phyloP scores from a whole-genome alignment of 2,797 vertebrate genomes.

The Serranus cabrilla region DNA sequence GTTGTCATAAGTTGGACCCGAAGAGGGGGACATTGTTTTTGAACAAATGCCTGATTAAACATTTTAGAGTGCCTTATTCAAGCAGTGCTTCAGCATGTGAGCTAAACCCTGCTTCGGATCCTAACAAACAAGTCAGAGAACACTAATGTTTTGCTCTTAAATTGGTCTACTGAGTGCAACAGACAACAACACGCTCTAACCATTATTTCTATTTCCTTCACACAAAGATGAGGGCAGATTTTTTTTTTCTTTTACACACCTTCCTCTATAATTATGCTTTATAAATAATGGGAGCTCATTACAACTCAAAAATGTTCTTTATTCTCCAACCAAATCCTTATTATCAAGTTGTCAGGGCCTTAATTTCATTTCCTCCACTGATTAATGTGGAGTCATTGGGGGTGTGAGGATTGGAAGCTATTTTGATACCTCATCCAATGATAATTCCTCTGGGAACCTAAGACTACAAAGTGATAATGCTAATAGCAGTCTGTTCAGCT shows the following conservation, averaged over 20 bases:
- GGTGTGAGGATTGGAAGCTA: slow-evolving; percentile 67
- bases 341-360: slow-evolving; percentile 76
- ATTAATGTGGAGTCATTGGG: slow-evolving; percentile 76
- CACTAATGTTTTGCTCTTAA: slow-evolving; percentile 36
- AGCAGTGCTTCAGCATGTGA: slow-evolving; percentile 23
- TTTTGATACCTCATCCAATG: slow-evolving; percentile 74
- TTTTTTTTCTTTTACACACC: slow-evolving; percentile 40
- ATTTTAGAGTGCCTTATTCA: slow-evolving; percentile 39
- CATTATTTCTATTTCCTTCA: slow-evolving; percentile 31
- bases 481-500: slow-evolving; percentile 66
- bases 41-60: slow-evolving; percentile 62
- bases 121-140: slow-evolving; percentile 41
- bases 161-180: slow-evolving; percentile 18
- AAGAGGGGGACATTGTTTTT: slow-evolving; percentile 62
- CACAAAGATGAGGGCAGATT: slow-evolving; percentile 24
- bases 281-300: slow-evolving; percentile 74
- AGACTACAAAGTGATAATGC: slow-evolving; percentile 69
- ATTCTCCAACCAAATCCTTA: slow-evolving; percentile 73
- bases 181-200: slow-evolving; percentile 28
- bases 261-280: slow-evolving; percentile 58
- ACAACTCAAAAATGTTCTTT: slow-evolving; percentile 67
- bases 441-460: slow-evolving; percentile 65
- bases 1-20: slow-evolving; percentile 59
- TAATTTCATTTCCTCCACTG: slow-evolving; percentile 80
- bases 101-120: slow-evolving; percentile 18